Conservation (phyloP, 1,140 invertebrate genomes). For the Gonioctena quinquepunctata region DNA sequence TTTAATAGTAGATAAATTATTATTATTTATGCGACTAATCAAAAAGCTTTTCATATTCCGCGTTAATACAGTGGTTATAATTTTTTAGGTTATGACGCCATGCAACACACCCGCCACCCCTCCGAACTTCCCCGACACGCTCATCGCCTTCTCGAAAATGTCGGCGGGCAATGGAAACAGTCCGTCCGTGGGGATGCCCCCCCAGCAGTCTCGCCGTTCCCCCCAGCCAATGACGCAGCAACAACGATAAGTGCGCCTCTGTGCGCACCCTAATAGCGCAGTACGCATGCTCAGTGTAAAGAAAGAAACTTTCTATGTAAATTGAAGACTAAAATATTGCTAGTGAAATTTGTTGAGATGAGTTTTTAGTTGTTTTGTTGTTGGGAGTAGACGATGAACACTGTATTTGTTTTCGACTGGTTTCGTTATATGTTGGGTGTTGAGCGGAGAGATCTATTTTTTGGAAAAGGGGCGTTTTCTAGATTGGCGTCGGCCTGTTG, state of each 20-base stretch:
- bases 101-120: constrained; percentile 90
- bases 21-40: no score
- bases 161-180: constrained; percentile 62
- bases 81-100: constrained; percentile 75
- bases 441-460: background rate
- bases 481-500: background rate
- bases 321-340: constrained; percentile 15
- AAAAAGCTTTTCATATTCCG: no score
- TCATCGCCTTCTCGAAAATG: constrained; percentile 83
- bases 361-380: background rate
- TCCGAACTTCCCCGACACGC: constrained; percentile 84
- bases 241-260: constrained; percentile 43
- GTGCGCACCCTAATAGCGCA: background rate
- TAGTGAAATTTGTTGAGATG: constrained; percentile 22
- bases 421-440: background rate
- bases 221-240: constrained; percentile 42
- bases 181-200: constrained; percentile 30
- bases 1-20: no score
- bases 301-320: constrained; percentile 11
- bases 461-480: background rate
- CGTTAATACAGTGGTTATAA: no score
- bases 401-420: background rate
- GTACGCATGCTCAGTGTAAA: constrained; percentile 19
- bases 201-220: constrained; percentile 38
- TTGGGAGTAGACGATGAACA: background rate